These are phyloP conservation scores for Tricholauxania praeusta DNA, from an alignment of 2,888 invertebrate genomes.

Conservation along the genomic window DNA sequence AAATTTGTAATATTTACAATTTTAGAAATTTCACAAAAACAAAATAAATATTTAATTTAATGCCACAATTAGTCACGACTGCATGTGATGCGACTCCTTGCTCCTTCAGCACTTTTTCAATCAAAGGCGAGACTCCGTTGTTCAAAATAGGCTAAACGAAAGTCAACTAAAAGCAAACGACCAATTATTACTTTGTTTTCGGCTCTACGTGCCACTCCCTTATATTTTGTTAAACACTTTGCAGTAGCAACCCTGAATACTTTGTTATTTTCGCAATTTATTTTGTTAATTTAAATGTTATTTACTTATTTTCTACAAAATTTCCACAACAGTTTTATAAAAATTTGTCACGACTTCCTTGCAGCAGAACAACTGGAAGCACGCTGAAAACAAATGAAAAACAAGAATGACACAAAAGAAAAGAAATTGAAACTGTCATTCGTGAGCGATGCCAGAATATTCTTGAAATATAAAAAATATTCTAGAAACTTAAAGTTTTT, in stretches of 20 bases:
- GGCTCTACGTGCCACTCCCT: background rate
- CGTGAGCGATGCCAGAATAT: no score
- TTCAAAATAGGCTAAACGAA: background rate
- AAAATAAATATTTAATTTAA: background rate
- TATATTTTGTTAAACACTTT: background rate
- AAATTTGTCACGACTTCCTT: no score
- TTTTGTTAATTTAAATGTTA: no score
- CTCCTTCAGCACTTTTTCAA: background rate
- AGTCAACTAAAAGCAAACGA: conserved; percentile 8
- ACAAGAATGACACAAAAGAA: no score
- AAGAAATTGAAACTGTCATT: no score
- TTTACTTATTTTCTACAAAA: no score
- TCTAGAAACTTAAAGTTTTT: no score
- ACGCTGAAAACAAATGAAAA: no score
- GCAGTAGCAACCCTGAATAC: background rate
- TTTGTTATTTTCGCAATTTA: no score
- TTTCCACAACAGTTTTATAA: no score
- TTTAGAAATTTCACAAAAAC: background rate
- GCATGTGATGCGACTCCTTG: background rate
- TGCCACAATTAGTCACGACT: conserved; percentile 20
- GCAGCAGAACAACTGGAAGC: no score
- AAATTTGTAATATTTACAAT: background rate
- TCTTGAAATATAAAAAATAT: no score
- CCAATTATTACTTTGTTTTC: background rate
- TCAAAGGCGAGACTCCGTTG: conserved; percentile 11